Percentiles rank a stretch among this genome's conserved stretches.
phyloP scores from a whole-genome alignment of 2,888 invertebrate species.

The Empis livida region DNA sequence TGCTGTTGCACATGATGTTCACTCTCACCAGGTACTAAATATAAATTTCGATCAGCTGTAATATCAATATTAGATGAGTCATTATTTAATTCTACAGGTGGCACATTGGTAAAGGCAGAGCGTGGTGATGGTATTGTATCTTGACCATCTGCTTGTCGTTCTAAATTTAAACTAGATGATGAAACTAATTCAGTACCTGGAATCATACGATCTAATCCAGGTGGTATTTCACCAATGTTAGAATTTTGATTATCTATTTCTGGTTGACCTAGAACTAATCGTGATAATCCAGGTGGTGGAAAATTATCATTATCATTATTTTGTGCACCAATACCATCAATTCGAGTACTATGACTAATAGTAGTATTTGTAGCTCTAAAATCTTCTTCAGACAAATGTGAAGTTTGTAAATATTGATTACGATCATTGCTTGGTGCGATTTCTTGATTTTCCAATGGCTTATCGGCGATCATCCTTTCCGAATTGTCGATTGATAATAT shows the following conservation, averaged over 20 bases:
- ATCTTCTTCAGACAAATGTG: conserved; percentile 48
- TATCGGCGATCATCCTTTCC: conserved; percentile 39
- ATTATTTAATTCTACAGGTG: conserved; percentile 8
- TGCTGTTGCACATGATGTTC: conserved; percentile 12
- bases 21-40: conserved; percentile 28
- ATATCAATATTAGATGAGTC: conserved; percentile 16
- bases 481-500: conserved; percentile 51
- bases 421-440: conserved; percentile 44
- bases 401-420: conserved; percentile 65
- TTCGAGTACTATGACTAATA: background rate
- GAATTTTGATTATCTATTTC: conserved; percentile 34
- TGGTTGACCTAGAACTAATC: conserved; percentile 54
- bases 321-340: conserved; percentile 15
- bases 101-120: conserved; percentile 9
- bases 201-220: conserved; percentile 41
- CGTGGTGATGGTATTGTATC: conserved; percentile 22
- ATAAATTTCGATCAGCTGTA: conserved; percentile 24
- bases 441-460: background rate
- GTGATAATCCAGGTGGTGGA: conserved; percentile 50
- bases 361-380: conserved; percentile 15
- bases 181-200: conserved; percentile 36
- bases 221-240: conserved; percentile 34
- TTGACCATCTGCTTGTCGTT: conserved; percentile 36
- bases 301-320: conserved; percentile 36
- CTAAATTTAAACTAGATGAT: conserved; percentile 35